Conservation (phyloP, 2,113 vertebrate genomes). For the Hippocampus barbouri region DNA sequence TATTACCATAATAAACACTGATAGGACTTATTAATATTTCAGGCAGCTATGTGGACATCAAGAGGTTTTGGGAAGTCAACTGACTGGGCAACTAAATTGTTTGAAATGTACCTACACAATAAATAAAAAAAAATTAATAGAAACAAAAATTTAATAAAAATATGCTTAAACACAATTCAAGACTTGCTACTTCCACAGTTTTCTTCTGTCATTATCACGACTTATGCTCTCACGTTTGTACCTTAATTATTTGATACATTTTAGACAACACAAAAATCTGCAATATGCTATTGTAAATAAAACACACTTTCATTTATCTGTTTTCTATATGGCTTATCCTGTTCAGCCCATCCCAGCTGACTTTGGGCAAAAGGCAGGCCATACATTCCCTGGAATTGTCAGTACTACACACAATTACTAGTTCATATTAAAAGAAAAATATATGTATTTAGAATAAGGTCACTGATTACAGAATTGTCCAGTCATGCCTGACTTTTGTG, state of each 20-base stretch:
- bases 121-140: not conserved
- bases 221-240: not conserved
- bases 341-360: no score
- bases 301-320: no score
- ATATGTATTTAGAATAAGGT: not conserved
- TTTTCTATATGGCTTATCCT: no score
- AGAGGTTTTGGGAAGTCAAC: not conserved
- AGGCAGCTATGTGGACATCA: not conserved
- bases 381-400: no score
- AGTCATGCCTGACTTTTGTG: not conserved
- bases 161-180: not conserved
- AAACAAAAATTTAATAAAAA: not conserved
- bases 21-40: not conserved
- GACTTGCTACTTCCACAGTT: not conserved
- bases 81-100: not conserved
- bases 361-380: no score
- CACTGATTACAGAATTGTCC: not conserved
- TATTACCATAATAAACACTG: not conserved
- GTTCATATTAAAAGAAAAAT: not conserved
- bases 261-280: not conserved
- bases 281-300: not conserved
- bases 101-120: not conserved
- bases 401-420: no score
- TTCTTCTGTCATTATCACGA: not conserved
- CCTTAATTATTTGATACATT: not conserved